Evolutionary conservation across 2,888 invertebrate genomes (phyloP).

Genomic region (Agrotis segetum): DNA sequence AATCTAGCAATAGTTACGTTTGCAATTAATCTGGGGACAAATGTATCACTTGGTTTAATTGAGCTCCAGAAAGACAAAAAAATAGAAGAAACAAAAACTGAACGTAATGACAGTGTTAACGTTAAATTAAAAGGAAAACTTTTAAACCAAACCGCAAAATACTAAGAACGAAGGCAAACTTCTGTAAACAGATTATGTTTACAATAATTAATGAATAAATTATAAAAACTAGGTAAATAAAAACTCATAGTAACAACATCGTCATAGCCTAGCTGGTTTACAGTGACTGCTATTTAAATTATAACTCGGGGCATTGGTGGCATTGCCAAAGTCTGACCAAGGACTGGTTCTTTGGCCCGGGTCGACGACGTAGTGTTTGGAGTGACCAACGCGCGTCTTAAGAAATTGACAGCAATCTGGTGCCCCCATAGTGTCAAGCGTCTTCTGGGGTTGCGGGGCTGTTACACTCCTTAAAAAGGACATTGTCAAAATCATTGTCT

Average conservation of each 20-base stretch:
- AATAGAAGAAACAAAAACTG: neutral
- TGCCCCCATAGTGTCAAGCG: no score
- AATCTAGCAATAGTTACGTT: no score
- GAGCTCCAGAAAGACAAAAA: neutral
- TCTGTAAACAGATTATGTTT: constrained; percentile 8
- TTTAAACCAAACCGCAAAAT: constrained; percentile 19
- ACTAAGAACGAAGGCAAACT: constrained; percentile 15
- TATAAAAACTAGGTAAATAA: neutral
- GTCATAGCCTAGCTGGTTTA: neutral
- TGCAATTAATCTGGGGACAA: no score
- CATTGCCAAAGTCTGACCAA: neutral
- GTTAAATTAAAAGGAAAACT: neutral
- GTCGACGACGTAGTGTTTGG: no score
- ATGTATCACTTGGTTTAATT: neutral
- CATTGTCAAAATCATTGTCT: neutral
- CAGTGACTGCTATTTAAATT: neutral
- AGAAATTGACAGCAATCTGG: no score
- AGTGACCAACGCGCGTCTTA: no score
- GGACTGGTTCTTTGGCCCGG: no score
- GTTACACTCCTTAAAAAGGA: no score
- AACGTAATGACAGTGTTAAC: neutral
- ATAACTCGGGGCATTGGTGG: neutral
- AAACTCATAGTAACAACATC: neutral
- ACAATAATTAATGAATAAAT: neutral
- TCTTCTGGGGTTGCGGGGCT: no score